Percentiles rank a stretch among this genome's conserved stretches.
phyloP scores from a whole-genome alignment of 2,797 vertebrate species.

The Momotus momota region DNA sequence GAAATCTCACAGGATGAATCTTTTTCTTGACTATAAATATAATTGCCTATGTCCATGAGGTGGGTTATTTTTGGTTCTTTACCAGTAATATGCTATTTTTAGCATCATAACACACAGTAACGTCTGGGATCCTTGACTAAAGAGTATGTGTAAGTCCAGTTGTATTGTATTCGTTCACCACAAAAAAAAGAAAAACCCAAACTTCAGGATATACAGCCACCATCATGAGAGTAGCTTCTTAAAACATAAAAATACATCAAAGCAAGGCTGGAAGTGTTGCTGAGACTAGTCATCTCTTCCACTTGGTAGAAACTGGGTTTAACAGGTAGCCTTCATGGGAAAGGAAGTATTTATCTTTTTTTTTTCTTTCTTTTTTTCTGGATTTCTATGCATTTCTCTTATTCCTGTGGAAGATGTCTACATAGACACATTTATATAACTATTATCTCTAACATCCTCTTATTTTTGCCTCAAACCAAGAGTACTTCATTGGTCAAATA shows the following conservation, averaged over 20 bases:
- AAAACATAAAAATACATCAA: not conserved
- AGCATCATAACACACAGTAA: not conserved
- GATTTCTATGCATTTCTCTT: not conserved
- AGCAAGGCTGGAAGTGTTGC: not conserved
- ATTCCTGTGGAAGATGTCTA: not conserved
- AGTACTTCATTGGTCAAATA: not conserved
- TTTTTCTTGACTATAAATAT: not conserved
- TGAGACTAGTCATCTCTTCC: not conserved
- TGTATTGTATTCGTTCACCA: not conserved
- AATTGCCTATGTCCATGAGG: not conserved
- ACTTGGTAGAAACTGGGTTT: not conserved
- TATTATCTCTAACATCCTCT: not conserved
- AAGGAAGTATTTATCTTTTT: not conserved
- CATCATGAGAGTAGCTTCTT: not conserved
- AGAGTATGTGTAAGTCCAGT: not conserved
- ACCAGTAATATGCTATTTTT: not conserved
- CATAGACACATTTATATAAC: not conserved
- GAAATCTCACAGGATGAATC: not conserved
- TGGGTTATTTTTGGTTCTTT: not conserved
- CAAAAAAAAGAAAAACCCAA: not conserved
- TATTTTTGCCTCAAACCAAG: not conserved
- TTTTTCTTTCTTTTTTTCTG: not conserved
- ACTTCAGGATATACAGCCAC: not conserved
- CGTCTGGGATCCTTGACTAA: not conserved
- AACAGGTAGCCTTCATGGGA: not conserved